Conservation (phyloP, 2,888 invertebrate genomes). For the Acleris emargana region DNA sequence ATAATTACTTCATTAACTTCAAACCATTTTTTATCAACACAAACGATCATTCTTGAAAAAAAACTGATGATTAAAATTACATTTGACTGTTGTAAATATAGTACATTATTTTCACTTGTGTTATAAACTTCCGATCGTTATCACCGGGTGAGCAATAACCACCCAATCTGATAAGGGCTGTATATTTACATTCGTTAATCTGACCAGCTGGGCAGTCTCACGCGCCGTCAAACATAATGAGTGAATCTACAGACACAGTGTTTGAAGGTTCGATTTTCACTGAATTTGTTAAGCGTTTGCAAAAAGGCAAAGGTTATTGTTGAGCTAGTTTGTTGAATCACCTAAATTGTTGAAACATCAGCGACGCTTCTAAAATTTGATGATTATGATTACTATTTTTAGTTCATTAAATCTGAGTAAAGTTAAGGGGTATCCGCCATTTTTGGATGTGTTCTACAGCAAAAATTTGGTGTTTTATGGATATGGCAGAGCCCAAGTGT, state of each 20-base stretch:
- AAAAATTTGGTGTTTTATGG: not conserved
- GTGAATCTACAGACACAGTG: not conserved
- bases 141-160: conserved; percentile 52
- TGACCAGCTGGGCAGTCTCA: conserved; percentile 27
- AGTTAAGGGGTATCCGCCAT: too few relatives aligned
- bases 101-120: not conserved
- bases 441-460: not conserved
- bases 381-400: too few relatives aligned
- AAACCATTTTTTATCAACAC: too few relatives aligned
- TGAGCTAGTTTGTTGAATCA: not conserved
- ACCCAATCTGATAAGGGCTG: conserved; percentile 50
- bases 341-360: not conserved
- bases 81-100: too few relatives aligned
- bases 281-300: not conserved
- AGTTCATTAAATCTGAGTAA: too few relatives aligned
- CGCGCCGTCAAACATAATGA: conserved; percentile 6
- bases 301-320: not conserved
- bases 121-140: conserved; percentile 25
- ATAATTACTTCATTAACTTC: too few relatives aligned
- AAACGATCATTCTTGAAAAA: too few relatives aligned
- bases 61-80: too few relatives aligned
- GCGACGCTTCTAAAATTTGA: too few relatives aligned
- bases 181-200: conserved; percentile 25
- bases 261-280: not conserved
- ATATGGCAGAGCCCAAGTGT: too few relatives aligned